phyloP scores from a whole-genome alignment of 2,113 vertebrate genomes.

The Bagarius yarrelli region DNA sequence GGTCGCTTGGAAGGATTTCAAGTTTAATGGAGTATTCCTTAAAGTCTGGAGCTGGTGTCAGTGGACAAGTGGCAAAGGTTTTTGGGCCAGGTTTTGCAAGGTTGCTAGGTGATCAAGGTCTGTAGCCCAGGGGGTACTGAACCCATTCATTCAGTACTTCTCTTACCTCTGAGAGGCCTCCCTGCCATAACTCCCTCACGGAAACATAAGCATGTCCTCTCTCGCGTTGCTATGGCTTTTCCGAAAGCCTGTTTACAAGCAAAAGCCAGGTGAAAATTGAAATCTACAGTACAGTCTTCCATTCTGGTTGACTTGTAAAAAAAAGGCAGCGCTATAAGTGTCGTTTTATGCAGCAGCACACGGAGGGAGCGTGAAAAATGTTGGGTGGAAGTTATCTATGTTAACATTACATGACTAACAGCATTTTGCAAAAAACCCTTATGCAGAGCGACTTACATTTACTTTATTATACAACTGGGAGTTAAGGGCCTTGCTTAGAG shows the following conservation, averaged over 20 bases:
- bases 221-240: slow-evolving; percentile 48
- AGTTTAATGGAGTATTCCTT: neutral
- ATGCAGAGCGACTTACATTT: too few species aligned
- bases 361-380: neutral
- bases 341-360: neutral
- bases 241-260: slow-evolving; percentile 44
- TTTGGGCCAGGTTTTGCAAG: slow-evolving; percentile 21
- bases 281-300: slow-evolving; percentile 38
- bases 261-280: slow-evolving; percentile 36
- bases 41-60: neutral
- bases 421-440: too few species aligned
- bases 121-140: slow-evolving; percentile 31
- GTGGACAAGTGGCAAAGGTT: neutral
- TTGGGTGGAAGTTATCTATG: neutral
- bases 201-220: slow-evolving; percentile 49
- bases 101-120: slow-evolving; percentile 41
- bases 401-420: too few species aligned
- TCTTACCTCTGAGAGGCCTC: slow-evolving; percentile 47
- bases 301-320: slow-evolving; percentile 23
- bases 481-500: too few species aligned
- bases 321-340: slow-evolving; percentile 26
- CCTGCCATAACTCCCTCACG: slow-evolving; percentile 32
- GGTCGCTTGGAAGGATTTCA: neutral
- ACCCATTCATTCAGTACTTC: slow-evolving; percentile 42
- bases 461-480: too few species aligned